phyloP scores from a whole-genome alignment of 1,140 invertebrate genomes.

The Adelges cooleyi region DNA sequence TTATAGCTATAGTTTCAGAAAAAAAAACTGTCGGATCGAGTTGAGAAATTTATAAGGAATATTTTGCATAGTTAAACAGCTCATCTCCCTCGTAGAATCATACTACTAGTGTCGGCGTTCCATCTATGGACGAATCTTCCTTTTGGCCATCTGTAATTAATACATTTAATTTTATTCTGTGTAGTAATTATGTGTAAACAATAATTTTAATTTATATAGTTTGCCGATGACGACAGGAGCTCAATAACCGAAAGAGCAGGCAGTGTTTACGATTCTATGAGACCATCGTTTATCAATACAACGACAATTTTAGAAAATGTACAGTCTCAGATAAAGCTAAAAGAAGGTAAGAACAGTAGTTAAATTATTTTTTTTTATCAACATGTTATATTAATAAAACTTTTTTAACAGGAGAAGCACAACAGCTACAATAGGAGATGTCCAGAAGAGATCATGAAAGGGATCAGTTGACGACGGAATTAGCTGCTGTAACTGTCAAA shows the following conservation, averaged over 20 bases:
- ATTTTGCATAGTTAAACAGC: no score
- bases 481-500: constrained; percentile 58
- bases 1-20: no score
- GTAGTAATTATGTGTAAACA: neutral
- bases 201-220: constrained; percentile 33
- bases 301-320: constrained; percentile 61
- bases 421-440: constrained; percentile 65
- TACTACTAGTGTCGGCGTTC: constrained; percentile 15
- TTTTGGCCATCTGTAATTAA: constrained; percentile 13
- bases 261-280: constrained; percentile 50
- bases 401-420: constrained; percentile 48
- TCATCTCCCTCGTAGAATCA: neutral
- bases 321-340: constrained; percentile 65
- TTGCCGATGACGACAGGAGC: constrained; percentile 44
- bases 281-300: constrained; percentile 42
- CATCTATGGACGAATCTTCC: constrained; percentile 31
- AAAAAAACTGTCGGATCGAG: no score
- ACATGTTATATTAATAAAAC: neutral
- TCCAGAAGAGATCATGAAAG: constrained; percentile 61
- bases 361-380: constrained; percentile 12
- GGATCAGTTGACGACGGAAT: constrained; percentile 60
- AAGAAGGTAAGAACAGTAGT: constrained; percentile 45
- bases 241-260: constrained; percentile 40
- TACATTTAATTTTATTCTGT: neutral
- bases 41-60: no score